Percentiles rank a stretch among this genome's conserved stretches.
Conservation (phyloP, 2,888 invertebrate genomes). For the Subacronicta megacephala region DNA sequence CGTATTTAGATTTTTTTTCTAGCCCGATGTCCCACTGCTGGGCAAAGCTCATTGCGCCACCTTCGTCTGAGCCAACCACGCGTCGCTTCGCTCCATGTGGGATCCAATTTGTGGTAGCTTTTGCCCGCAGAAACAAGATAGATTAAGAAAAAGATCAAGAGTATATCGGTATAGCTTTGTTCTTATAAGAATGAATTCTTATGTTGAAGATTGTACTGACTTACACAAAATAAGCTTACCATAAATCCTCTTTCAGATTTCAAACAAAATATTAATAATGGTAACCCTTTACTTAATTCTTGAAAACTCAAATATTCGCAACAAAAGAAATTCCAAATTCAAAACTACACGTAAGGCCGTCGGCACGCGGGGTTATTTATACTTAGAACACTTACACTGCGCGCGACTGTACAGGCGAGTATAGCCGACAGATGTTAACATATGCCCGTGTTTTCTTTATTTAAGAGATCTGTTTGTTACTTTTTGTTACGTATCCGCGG, state of each 20-base stretch:
- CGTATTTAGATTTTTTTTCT: too few relatives aligned
- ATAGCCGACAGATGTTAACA: conserved; percentile 86
- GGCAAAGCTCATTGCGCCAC: too few relatives aligned
- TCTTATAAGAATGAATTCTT: too few relatives aligned
- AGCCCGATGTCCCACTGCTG: too few relatives aligned
- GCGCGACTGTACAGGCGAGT: conserved; percentile 68
- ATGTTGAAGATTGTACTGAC: neutral
- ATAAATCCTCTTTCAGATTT: neutral
- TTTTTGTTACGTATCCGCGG: conserved; percentile 86
- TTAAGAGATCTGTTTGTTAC: conserved; percentile 88
- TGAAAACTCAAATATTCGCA: neutral
- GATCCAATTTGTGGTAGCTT: too few relatives aligned
- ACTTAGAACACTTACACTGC: conserved; percentile 57
- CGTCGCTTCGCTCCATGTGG: too few relatives aligned
- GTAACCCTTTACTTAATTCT: neutral
- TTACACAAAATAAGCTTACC: neutral
- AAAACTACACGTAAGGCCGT: conserved; percentile 34
- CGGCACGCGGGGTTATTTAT: conserved; percentile 55
- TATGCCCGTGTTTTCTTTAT: conserved; percentile 89
- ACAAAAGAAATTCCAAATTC: conserved; percentile 18
- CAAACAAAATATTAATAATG: neutral
- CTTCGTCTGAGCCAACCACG: too few relatives aligned
- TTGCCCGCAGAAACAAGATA: too few relatives aligned
- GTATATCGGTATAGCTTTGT: too few relatives aligned
- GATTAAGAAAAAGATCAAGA: too few relatives aligned